Evolutionary conservation across 2,888 invertebrate species (phyloP).

Genomic region (Ypsolopha sequella): DNA sequence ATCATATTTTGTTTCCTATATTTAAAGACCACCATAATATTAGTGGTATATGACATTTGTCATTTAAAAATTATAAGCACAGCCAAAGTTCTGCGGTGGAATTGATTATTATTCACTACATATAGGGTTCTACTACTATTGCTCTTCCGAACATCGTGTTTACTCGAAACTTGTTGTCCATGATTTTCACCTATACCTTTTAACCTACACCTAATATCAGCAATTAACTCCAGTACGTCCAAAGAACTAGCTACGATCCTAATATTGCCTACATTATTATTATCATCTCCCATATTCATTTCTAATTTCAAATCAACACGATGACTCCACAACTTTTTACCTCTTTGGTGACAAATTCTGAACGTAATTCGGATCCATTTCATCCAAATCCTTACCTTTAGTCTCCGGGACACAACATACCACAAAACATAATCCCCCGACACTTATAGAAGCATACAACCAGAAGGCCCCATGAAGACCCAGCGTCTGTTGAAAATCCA

Average conservation of each 20-base stretch:
- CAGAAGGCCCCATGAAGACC: constrained; percentile 89
- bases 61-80: constrained; percentile 39
- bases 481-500: constrained; percentile 81
- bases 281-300: too few relatives aligned
- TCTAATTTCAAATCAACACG: constrained; percentile 16
- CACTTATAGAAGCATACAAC: constrained; percentile 87
- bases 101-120: constrained; percentile 37
- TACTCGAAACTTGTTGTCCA: too few relatives aligned
- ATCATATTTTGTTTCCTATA: constrained; percentile 3
- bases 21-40: not conserved
- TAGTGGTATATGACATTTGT: too few relatives aligned
- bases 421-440: constrained; percentile 86
- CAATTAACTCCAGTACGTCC: too few relatives aligned
- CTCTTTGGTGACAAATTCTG: constrained; percentile 58
- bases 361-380: constrained; percentile 83
- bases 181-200: too few relatives aligned
- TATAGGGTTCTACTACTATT: not conserved
- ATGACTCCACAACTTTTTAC: constrained; percentile 21
- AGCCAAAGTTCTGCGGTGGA: constrained; percentile 62
- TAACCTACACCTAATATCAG: too few relatives aligned
- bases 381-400: constrained; percentile 89
- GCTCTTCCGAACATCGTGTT: too few relatives aligned
- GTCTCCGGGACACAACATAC: constrained; percentile 92
- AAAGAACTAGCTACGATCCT: too few relatives aligned
- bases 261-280: too few relatives aligned